These are phyloP conservation scores for Colletes collaris DNA, from an alignment of 2,888 invertebrate species.

Conservation along the genomic window DNA sequence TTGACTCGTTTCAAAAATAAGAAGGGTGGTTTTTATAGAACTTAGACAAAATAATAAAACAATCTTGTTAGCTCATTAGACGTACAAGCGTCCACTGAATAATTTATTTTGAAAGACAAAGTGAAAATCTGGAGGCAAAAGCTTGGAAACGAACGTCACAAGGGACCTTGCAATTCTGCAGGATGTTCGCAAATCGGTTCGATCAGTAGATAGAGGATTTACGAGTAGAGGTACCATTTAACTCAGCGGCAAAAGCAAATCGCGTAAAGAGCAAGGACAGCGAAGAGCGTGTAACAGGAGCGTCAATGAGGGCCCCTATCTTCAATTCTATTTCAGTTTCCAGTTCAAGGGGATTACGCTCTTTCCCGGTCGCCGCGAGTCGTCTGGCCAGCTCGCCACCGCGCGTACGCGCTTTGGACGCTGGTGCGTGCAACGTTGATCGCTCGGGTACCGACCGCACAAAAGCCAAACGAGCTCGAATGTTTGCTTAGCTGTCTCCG, in stretches of 20 bases:
- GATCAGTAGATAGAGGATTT: too few species aligned
- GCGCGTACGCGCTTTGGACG: conserved; percentile 23
- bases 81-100: too few species aligned
- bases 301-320: conserved; percentile 37
- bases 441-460: conserved; percentile 58
- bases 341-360: conserved; percentile 48
- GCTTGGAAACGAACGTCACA: too few species aligned
- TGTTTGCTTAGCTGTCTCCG: conserved; percentile 77
- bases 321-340: conserved; percentile 55
- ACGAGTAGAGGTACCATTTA: too few species aligned
- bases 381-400: conserved; percentile 35
- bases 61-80: too few species aligned
- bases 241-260: conserved; percentile 21
- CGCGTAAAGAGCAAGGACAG: conserved; percentile 12
- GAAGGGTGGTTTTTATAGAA: too few species aligned
- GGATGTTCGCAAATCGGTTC: too few species aligned
- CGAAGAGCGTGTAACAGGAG: conserved; percentile 5
- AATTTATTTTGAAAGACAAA: too few species aligned
- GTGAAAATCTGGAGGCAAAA: too few species aligned
- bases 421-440: conserved; percentile 56
- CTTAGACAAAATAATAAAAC: too few species aligned
- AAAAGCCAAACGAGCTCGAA: conserved; percentile 71
- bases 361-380: conserved; percentile 37
- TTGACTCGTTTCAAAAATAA: too few species aligned
- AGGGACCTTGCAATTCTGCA: too few species aligned